Base-by-base conservation (phyloP, 64 coral and sea anemone species). In the Acropora yongei region DNA sequence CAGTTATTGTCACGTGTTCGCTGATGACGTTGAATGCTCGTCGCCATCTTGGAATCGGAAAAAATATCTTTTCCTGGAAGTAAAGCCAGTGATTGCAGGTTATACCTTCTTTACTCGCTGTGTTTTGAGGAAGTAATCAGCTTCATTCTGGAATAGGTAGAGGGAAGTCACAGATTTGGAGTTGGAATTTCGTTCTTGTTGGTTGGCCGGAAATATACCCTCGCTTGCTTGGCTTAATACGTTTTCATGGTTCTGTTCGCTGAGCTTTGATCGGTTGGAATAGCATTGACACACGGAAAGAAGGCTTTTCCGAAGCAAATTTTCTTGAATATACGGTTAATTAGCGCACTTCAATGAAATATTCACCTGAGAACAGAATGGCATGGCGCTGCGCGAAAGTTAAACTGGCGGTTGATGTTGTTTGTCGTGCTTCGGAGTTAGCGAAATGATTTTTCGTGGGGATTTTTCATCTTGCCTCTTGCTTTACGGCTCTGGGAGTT, bases 391-490 rank as follows among this genome's bases (percentile, higher is more conserved):
- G 65, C 17, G 82, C 18, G 44, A 71, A 12, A 67, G 49, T 47
- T 45, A 85, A 85, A 69, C 69, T 85, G 82, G 63, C 44, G 65
- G n/a, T 47, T 67, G 40, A 66, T 60, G 42, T 12, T 66, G 12
- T 10, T 67, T 40, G 42, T 72, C 13, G 65, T 49, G 49, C 63
- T 85, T 85, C 66, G 41, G 63, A 71, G 2, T 69, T 71, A 16
- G 47, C 63, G 82, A 85, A 69, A 85, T 85, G 82, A 85, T 85
- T 41, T 85, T 72, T 10, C 19, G 44, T 71, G 63, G 82, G 16
- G 4, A 49, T 48, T 72, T 47, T 72, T 71, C 47, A 30, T 16
- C 14, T 85, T 18, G 18, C 44, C 60, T 85, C 16, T 85, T 85
- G 61, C n/a, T 63, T 71, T 18, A 69, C 69, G 45, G 46, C 47